phyloP scores from a whole-genome alignment of 1,140 invertebrate species.

The Dreissena polymorpha region DNA sequence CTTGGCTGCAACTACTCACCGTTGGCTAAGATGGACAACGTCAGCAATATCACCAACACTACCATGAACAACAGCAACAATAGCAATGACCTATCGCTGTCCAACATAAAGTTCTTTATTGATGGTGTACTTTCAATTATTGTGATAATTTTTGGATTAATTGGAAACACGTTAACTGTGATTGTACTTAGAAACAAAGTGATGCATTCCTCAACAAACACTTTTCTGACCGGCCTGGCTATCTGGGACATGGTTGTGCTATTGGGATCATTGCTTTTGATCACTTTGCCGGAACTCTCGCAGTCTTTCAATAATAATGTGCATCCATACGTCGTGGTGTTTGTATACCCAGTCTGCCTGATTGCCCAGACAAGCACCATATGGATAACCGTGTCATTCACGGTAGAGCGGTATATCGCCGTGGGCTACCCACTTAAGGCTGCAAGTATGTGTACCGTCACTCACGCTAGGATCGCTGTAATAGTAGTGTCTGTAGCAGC shows the following conservation, averaged over 20 bases:
- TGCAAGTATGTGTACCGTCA: constrained; percentile 93
- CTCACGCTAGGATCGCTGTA: constrained; percentile 92
- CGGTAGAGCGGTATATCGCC: constrained; percentile 96
- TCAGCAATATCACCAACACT: too few species aligned
- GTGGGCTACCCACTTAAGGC: constrained; percentile 96
- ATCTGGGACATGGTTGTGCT: constrained; percentile 94
- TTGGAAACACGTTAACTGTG: constrained; percentile 94
- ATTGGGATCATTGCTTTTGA: constrained; percentile 91
- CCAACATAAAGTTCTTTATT: constrained; percentile 63
- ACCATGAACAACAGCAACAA: too few species aligned
- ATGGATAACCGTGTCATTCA: constrained; percentile 97
- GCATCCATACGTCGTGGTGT: constrained; percentile 89
- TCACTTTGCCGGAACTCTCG: constrained; percentile 84
- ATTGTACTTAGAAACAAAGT: constrained; percentile 92
- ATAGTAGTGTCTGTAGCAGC: constrained; percentile 90
- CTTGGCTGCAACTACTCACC: too few species aligned
- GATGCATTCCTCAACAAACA: constrained; percentile 97
- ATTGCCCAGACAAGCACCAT: constrained; percentile 95
- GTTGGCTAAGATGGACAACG: too few species aligned
- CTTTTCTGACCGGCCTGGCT: constrained; percentile 93
- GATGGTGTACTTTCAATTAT: constrained; percentile 89
- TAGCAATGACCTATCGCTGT: neutral
- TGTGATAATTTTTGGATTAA: constrained; percentile 90
- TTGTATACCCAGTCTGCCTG: constrained; percentile 92
- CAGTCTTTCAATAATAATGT: constrained; percentile 87